Conservation (phyloP, 53 echinoderm and acorn worm species). For the Arbacia lixula region DNA sequence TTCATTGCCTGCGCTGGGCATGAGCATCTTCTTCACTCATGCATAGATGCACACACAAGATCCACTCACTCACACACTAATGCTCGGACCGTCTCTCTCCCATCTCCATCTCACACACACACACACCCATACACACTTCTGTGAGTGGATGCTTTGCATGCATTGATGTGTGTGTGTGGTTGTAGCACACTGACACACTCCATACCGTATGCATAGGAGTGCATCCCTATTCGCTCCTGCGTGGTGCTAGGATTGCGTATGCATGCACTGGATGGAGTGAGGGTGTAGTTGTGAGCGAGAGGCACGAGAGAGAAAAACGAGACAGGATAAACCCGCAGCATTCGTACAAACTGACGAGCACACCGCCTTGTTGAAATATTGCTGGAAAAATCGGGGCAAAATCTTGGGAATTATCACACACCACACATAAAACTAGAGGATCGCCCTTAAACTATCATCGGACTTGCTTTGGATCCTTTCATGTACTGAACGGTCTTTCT, state of each 20-base stretch:
- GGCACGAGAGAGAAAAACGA: background rate
- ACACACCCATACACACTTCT: slow-evolving; percentile 4
- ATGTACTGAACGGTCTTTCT: too few species aligned
- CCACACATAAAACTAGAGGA: too few species aligned
- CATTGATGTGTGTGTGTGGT: background rate
- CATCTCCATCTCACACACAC: background rate
- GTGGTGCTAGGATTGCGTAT: too few species aligned
- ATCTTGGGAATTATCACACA: slow-evolving; percentile 41
- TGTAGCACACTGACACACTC: background rate
- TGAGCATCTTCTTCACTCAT: slow-evolving; percentile 13
- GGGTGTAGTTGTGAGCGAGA: too few species aligned
- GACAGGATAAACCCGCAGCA: slow-evolving; percentile 27
- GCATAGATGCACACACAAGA: slow-evolving; percentile 43
- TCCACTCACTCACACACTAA: background rate
- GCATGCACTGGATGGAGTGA: slow-evolving; percentile 2
- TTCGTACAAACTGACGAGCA: slow-evolving; percentile 12
- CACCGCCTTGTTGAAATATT: slow-evolving; percentile 17
- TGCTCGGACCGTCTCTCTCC: background rate
- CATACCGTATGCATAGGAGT: background rate
- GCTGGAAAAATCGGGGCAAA: slow-evolving; percentile 26
- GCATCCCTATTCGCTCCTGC: background rate
- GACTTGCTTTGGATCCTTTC: too few species aligned
- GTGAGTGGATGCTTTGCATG: background rate
- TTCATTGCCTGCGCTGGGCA: background rate
- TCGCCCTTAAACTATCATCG: too few species aligned